Conservation (phyloP, 2,888 invertebrate species). For the Diplolepis rosae region DNA sequence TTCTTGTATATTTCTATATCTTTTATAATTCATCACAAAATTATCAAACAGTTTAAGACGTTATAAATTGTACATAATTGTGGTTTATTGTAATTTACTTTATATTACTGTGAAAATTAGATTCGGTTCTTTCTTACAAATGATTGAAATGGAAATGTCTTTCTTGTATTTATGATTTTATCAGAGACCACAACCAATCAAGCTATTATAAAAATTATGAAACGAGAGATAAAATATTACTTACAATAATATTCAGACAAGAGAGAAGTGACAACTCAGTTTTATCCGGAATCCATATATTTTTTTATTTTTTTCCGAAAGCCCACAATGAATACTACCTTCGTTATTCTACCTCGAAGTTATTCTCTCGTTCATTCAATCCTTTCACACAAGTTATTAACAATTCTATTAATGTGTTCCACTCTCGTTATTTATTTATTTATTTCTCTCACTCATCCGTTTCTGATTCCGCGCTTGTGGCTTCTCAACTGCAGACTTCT, state of each 20-base stretch:
- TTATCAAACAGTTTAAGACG: too few relatives aligned
- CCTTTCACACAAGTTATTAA: conserved; percentile 21
- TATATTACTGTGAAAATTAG: too few relatives aligned
- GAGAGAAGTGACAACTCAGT: conserved; percentile 13
- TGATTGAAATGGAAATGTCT: too few relatives aligned
- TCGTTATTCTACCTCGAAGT: conserved; percentile 37
- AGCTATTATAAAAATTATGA: background rate
- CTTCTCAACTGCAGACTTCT: background rate
- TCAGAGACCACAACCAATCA: too few relatives aligned
- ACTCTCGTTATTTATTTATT: conserved; percentile 32
- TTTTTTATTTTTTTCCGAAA: conserved; percentile 53
- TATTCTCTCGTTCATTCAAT: conserved; percentile 32
- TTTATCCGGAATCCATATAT: conserved; percentile 55
- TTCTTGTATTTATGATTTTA: too few relatives aligned
- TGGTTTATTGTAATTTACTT: too few relatives aligned
- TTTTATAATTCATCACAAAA: too few relatives aligned
- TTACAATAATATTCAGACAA: background rate
- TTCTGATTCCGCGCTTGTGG: conserved; percentile 29
- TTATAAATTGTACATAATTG: too few relatives aligned
- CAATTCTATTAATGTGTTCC: conserved; percentile 28
- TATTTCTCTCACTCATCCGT: conserved; percentile 33
- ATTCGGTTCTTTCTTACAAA: too few relatives aligned
- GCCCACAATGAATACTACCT: conserved; percentile 54
- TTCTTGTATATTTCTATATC: too few relatives aligned
- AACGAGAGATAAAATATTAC: background rate